A percentile compares a stretch with the other conserved stretches of the same genome.
phyloP scores from a whole-genome alignment of 2,888 invertebrate genomes.

The Heliconius erato region DNA sequence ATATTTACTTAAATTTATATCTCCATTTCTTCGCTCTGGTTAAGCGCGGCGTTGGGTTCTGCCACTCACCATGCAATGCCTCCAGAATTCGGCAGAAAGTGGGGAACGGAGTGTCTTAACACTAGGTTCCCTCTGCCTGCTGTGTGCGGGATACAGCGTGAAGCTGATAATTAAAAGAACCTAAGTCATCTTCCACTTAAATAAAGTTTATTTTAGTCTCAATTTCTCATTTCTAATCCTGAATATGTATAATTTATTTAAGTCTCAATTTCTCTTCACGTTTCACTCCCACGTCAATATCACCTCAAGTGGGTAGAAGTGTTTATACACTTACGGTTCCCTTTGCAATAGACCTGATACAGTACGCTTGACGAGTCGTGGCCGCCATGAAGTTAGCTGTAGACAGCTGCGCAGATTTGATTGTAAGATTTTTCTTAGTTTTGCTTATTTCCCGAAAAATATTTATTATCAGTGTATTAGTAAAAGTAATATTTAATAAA shows the following conservation, averaged over 20 bases:
- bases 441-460: not conserved
- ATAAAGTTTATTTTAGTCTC: not conserved
- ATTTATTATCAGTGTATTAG: not conserved
- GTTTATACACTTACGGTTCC: conserved; percentile 39
- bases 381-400: no score
- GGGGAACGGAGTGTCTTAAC: no score
- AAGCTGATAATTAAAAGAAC: no score
- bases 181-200: not conserved
- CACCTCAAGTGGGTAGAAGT: conserved; percentile 45
- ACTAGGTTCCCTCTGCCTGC: no score
- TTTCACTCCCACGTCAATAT: conserved; percentile 42
- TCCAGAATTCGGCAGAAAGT: no score
- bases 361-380: not conserved
- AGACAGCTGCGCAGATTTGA: no score
- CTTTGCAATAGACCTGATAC: not conserved
- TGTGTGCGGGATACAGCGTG: no score
- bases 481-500: not conserved
- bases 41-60: no score
- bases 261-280: conserved; percentile 26
- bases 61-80: no score
- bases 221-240: not conserved
- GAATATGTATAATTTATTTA: not conserved
- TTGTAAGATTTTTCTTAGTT: no score
- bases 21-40: no score
- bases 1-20: no score